Evolutionary conservation across 2,888 invertebrate species (phyloP).

Genomic region (Ophonus ardosiacus): DNA sequence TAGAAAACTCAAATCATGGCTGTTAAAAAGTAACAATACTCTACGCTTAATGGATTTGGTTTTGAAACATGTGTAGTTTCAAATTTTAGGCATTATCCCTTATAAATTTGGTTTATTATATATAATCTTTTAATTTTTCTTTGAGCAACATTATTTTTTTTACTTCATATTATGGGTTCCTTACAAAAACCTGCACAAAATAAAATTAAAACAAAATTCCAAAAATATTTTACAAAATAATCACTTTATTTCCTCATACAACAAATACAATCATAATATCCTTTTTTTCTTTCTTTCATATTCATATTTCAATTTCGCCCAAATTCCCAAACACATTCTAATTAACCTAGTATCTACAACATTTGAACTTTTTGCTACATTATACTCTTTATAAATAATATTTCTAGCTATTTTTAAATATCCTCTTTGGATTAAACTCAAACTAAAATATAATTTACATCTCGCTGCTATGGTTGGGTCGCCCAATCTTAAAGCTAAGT

Average conservation of each 20-base stretch:
- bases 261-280: constrained; percentile 9
- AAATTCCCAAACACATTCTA: constrained; percentile 92
- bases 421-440: constrained; percentile 92
- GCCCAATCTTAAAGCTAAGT: constrained; percentile 87
- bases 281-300: constrained; percentile 65
- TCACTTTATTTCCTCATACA: background rate
- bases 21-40: no score
- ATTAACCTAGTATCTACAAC: constrained; percentile 81
- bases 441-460: constrained; percentile 91
- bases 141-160: no score
- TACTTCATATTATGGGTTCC: no score
- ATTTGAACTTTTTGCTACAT: constrained; percentile 72
- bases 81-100: no score
- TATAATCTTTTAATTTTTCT: no score
- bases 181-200: no score
- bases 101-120: no score
- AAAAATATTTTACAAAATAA: background rate
- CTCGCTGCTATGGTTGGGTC: constrained; percentile 89
- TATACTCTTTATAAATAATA: constrained; percentile 80
- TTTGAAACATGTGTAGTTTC: no score
- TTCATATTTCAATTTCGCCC: constrained; percentile 87
- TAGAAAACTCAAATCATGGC: no score
- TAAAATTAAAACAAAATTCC: no score
- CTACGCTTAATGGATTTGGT: no score
- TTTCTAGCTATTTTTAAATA: constrained; percentile 80